Percentiles rank a stretch among this genome's conserved stretches.
phyloP scores from a whole-genome alignment of 2,113 vertebrate species.

The Chloebia gouldiae region DNA sequence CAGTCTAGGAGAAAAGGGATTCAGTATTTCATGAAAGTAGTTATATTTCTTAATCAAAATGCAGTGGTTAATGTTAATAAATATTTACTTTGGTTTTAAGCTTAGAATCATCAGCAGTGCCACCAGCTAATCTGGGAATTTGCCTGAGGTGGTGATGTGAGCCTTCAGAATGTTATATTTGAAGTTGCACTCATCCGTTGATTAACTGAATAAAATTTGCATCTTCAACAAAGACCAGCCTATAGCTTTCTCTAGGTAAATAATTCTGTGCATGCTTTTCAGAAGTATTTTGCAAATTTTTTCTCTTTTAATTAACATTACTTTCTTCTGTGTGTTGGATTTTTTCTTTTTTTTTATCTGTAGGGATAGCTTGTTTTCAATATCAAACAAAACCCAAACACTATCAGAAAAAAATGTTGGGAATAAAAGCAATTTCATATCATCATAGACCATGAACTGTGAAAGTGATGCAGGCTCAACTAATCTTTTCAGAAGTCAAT shows the following conservation, averaged over 20 bases:
- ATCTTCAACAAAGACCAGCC: not conserved
- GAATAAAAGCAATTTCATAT: not conserved
- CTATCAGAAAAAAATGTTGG: not conserved
- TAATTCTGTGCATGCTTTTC: not conserved
- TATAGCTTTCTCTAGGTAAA: not conserved
- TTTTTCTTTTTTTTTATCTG: not conserved
- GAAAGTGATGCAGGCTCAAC: not conserved
- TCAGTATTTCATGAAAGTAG: not conserved
- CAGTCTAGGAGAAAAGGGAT: not conserved
- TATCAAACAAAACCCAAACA: not conserved
- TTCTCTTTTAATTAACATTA: not conserved
- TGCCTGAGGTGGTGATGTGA: not conserved
- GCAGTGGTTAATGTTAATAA: not conserved
- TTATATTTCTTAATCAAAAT: not conserved
- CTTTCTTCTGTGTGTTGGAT: not conserved
- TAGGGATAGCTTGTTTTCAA: not conserved
- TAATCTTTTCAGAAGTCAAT: not conserved
- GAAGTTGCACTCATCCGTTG: not conserved
- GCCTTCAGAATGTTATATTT: not conserved
- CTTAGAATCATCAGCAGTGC: not conserved
- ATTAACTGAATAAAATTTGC: constrained; percentile 3
- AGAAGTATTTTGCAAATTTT: not conserved
- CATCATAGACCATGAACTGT: not conserved
- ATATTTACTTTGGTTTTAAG: not conserved
- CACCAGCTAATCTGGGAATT: not conserved